Conservation (phyloP, 37 sponge, comb jelly and placozoan genomes). For the Spongia lamella region DNA sequence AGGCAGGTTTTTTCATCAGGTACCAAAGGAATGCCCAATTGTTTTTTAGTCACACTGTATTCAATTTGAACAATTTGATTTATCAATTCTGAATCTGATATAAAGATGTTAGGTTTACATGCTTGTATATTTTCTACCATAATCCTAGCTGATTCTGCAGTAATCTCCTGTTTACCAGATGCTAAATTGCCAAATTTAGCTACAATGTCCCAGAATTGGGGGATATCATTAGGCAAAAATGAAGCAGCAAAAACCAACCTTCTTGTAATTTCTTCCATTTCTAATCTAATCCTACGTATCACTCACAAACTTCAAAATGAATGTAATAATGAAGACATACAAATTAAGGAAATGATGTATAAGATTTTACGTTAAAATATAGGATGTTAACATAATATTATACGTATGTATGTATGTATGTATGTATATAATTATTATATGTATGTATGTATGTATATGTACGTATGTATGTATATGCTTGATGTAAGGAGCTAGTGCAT, state of each 20-base stretch:
- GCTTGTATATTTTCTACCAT: constrained; percentile 5
- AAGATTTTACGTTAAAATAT: too few species aligned
- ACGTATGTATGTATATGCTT: too few species aligned
- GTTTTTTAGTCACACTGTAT: not conserved
- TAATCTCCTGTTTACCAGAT: too few species aligned
- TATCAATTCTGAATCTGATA: not conserved
- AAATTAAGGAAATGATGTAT: too few species aligned
- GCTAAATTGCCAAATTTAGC: not conserved
- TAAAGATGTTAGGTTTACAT: not conserved
- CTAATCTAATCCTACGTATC: too few species aligned
- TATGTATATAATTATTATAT: too few species aligned
- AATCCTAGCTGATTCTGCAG: not conserved
- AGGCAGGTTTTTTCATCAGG: not conserved
- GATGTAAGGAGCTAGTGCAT: too few species aligned
- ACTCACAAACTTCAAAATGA: too few species aligned
- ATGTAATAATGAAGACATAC: too few species aligned
- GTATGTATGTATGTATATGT: too few species aligned
- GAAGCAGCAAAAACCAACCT: constrained; percentile 20
- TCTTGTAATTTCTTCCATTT: not conserved
- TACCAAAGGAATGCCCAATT: not conserved
- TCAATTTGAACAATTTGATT: not conserved
- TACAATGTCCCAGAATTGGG: not conserved
- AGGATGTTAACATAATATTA: too few species aligned
- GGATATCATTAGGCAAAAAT: not conserved
- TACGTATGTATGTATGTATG: too few species aligned